A percentile compares a stretch with the other conserved stretches of the same genome.
phyloP scores from a whole-genome alignment of 1,140 invertebrate species.

The Achatina immaculata region DNA sequence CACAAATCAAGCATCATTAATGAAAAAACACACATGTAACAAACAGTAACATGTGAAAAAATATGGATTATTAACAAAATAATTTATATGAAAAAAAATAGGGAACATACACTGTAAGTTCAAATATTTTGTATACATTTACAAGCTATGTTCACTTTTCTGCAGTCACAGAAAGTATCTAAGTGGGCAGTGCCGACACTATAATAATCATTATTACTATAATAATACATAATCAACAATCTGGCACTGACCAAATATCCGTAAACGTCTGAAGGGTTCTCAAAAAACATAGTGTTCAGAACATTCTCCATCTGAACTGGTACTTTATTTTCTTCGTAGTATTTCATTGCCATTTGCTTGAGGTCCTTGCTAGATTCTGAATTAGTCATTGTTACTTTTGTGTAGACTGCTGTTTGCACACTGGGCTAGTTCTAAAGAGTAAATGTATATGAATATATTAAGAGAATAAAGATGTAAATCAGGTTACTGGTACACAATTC shows the following conservation, averaged over 20 bases:
- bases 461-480: too few relatives aligned
- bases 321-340: conserved; percentile 69
- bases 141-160: too few relatives aligned
- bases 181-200: background rate
- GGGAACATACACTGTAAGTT: too few relatives aligned
- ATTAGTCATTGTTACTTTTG: too few relatives aligned
- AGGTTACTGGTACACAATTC: too few relatives aligned
- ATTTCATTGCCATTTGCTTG: conserved; percentile 66
- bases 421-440: too few relatives aligned
- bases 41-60: background rate
- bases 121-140: too few relatives aligned
- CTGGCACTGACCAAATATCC: conserved; percentile 66
- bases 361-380: too few relatives aligned
- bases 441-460: too few relatives aligned
- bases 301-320: conserved; percentile 69
- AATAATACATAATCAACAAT: background rate
- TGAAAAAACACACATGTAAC: background rate
- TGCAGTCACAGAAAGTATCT: too few relatives aligned
- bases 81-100: background rate
- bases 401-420: too few relatives aligned
- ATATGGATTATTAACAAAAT: background rate
- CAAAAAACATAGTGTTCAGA: conserved; percentile 69
- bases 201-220: background rate
- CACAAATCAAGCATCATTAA: background rate
- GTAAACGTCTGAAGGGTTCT: conserved; percentile 68